Evolutionary conservation across 2,888 invertebrate species (phyloP).

Genomic region (Drosophila suboccidentalis): DNA sequence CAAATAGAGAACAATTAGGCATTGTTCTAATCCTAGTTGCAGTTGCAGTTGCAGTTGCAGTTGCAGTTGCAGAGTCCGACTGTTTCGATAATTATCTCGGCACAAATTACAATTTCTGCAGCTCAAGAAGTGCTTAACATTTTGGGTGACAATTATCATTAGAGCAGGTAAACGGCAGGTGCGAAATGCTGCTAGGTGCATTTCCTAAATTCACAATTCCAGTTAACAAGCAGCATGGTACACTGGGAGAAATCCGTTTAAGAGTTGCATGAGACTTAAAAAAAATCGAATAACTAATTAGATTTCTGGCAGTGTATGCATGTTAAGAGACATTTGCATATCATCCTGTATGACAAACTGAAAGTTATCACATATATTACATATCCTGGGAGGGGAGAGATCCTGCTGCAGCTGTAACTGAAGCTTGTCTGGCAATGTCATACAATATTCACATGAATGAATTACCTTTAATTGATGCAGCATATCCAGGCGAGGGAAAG

Average conservation of each 20-base stretch:
- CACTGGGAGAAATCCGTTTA: constrained; percentile 27
- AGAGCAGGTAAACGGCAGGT: constrained; percentile 62
- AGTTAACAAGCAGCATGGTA: neutral
- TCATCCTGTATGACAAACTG: constrained; percentile 46
- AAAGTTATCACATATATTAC: constrained; percentile 43
- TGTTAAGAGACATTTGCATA: constrained; percentile 54
- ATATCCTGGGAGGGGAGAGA: constrained; percentile 1
- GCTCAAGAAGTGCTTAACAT: constrained; percentile 9
- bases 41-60: constrained; percentile 3
- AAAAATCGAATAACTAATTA: neutral
- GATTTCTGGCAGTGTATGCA: constrained; percentile 23
- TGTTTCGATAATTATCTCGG: constrained; percentile 29
- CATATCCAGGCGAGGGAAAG: constrained; percentile 36
- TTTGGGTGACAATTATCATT: constrained; percentile 58
- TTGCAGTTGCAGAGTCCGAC: constrained; percentile 1
- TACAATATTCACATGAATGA: constrained; percentile 76
- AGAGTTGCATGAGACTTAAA: neutral
- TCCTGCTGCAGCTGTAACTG: constrained; percentile 19
- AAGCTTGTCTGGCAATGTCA: constrained; percentile 47
- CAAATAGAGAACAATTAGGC: constrained; percentile 37
- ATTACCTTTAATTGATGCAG: constrained; percentile 81
- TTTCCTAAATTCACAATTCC: constrained; percentile 43
- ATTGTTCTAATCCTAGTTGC: constrained; percentile 17
- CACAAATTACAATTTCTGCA: constrained; percentile 3
- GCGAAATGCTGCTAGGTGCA: constrained; percentile 69